Conservation (phyloP, 2,113 vertebrate genomes). For the Bambusicola thoracicus region DNA sequence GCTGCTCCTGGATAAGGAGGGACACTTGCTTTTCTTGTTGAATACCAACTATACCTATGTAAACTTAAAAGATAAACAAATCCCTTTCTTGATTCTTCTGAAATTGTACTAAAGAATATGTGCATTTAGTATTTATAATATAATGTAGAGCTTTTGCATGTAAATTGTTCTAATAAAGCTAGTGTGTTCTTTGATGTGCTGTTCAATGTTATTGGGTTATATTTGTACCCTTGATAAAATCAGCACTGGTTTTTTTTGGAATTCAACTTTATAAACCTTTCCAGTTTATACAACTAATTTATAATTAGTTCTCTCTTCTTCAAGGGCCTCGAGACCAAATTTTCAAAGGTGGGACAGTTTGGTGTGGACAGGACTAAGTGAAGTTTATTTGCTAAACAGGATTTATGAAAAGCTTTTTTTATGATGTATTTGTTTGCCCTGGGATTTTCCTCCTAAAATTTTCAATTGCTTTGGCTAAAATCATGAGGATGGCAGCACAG, state of each 20-base stretch:
- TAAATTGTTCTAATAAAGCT: slow-evolving; percentile 51
- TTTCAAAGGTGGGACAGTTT: neutral
- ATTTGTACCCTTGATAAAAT: slow-evolving; percentile 56
- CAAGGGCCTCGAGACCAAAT: neutral
- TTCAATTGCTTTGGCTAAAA: neutral
- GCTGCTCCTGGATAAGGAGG: neutral
- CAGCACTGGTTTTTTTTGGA: neutral
- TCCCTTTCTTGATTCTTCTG: neutral
- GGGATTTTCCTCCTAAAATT: neutral
- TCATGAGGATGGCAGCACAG: neutral
- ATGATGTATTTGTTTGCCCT: neutral
- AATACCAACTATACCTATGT: neutral
- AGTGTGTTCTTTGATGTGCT: slow-evolving; percentile 33
- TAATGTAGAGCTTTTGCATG: slow-evolving; percentile 15
- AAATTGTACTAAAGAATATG: slow-evolving; percentile 17
- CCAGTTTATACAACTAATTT: neutral
- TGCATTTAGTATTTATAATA: neutral
- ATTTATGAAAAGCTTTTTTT: neutral
- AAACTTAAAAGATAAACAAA: slow-evolving; percentile 45
- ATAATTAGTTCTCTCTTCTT: slow-evolving; percentile 13
- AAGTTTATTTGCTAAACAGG: neutral
- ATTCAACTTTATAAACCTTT: slow-evolving; percentile 12
- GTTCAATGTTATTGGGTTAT: slow-evolving; percentile 25
- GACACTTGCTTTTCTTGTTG: slow-evolving; percentile 4
- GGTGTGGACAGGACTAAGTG: neutral